Evolutionary conservation across 2,888 invertebrate species (phyloP).

Genomic region (Ophion ventricosus): DNA sequence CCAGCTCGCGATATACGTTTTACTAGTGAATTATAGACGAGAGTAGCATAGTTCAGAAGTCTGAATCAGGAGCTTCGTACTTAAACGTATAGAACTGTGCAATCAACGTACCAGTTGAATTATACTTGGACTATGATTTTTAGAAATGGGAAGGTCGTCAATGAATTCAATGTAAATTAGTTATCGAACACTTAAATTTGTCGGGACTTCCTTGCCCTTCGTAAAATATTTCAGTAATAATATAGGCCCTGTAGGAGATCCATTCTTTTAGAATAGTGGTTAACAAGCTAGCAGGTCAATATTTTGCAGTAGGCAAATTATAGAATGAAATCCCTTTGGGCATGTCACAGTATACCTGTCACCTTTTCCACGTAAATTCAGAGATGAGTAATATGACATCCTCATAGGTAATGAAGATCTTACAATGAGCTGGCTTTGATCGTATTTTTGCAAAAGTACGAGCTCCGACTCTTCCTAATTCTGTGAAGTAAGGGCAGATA

Average conservation of each 20-base stretch:
- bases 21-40: conserved; percentile 19
- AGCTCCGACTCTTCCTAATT: background rate
- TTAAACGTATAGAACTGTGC: background rate
- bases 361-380: no score
- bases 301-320: background rate
- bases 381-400: no score
- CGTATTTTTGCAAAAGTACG: background rate
- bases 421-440: background rate
- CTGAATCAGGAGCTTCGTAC: background rate
- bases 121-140: background rate
- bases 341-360: background rate
- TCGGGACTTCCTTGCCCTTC: background rate
- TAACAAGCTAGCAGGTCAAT: background rate
- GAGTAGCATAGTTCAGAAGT: conserved; percentile 1
- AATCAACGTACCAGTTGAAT: background rate
- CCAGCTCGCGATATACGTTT: conserved; percentile 2
- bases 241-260: background rate
- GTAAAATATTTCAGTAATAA: background rate
- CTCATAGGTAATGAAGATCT: background rate
- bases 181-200: background rate
- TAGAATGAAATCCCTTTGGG: background rate
- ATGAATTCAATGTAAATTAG: background rate
- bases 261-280: background rate
- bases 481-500: background rate
- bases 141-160: background rate